Evolutionary conservation across 2,797 vertebrate species (phyloP).

Genomic region (Delichon dasypus): DNA sequence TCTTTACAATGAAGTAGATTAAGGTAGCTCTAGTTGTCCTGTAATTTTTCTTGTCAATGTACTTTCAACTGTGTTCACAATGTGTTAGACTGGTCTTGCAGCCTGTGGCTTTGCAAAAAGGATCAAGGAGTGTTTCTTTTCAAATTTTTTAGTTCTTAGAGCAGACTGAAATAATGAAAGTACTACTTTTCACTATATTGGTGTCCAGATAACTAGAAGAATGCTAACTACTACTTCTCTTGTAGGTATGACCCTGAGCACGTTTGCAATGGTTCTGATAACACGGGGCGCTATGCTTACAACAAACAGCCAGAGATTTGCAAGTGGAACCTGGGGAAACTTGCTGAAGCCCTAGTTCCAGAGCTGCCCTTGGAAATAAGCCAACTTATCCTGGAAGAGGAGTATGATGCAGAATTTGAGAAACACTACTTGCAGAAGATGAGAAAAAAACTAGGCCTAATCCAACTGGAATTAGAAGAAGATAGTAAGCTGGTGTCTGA

Average conservation of each 20-base stretch:
- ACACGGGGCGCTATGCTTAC: conserved; percentile 89
- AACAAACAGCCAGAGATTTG: conserved; percentile 92
- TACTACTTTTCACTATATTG: background rate
- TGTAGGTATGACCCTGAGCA: conserved; percentile 93
- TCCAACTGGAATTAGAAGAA: conserved; percentile 81
- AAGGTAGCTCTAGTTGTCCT: background rate
- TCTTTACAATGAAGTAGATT: background rate
- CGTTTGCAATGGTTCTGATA: conserved; percentile 93
- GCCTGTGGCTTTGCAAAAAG: background rate
- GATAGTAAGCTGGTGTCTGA: conserved; percentile 84
- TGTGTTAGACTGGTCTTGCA: background rate
- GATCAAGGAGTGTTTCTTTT: background rate
- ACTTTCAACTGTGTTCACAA: background rate
- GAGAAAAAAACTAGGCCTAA: conserved; percentile 91
- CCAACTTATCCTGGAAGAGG: conserved; percentile 81
- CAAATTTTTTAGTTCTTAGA: background rate
- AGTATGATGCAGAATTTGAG: conserved; percentile 86
- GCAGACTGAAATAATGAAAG: background rate
- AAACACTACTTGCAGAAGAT: conserved; percentile 88
- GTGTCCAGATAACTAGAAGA: background rate
- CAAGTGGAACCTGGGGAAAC: conserved; percentile 92
- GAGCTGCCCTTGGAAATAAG: conserved; percentile 85
- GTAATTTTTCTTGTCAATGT: background rate
- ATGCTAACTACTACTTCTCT: background rate
- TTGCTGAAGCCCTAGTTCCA: conserved; percentile 90